Evolutionary conservation across 2,113 vertebrate species (phyloP).

Genomic region (Toxotes chatareus): DNA sequence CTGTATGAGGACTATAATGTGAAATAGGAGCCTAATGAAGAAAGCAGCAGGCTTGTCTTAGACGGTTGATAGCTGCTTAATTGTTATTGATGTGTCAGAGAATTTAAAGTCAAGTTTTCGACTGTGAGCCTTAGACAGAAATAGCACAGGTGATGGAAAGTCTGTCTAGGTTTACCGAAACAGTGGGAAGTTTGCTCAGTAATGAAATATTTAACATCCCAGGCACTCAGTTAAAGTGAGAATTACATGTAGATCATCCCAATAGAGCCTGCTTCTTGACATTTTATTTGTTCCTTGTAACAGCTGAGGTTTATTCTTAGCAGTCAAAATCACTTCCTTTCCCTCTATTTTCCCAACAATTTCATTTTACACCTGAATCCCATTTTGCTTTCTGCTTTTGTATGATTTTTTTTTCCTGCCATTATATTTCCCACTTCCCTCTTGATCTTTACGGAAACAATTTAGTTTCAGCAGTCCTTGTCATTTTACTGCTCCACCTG

Average conservation of each 20-base stretch:
- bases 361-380: background rate
- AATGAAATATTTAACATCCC: conserved; percentile 14
- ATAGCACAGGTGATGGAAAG: conserved; percentile 21
- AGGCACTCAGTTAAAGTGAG: background rate
- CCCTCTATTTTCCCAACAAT: background rate
- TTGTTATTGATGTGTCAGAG: conserved; percentile 83
- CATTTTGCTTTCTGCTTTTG: conserved; percentile 17
- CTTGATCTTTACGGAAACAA: conserved; percentile 9
- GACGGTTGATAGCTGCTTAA: conserved; percentile 78
- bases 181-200: background rate
- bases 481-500: conserved; percentile 2
- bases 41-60: conserved; percentile 70
- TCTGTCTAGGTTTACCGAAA: conserved; percentile 8
- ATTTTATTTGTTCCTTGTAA: conserved; percentile 21
- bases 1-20: conserved; percentile 77
- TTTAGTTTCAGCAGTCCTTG: background rate
- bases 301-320: conserved; percentile 17
- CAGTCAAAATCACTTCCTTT: conserved; percentile 17
- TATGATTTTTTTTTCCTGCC: background rate
- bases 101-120: conserved; percentile 43
- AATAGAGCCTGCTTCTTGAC: conserved; percentile 3
- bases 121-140: conserved; percentile 25
- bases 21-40: conserved; percentile 77
- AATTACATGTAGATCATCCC: background rate
- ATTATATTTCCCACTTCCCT: conserved; percentile 7